Base-by-base conservation (phyloP, 2,888 invertebrate genomes). In the Alcis repandata region DNA sequence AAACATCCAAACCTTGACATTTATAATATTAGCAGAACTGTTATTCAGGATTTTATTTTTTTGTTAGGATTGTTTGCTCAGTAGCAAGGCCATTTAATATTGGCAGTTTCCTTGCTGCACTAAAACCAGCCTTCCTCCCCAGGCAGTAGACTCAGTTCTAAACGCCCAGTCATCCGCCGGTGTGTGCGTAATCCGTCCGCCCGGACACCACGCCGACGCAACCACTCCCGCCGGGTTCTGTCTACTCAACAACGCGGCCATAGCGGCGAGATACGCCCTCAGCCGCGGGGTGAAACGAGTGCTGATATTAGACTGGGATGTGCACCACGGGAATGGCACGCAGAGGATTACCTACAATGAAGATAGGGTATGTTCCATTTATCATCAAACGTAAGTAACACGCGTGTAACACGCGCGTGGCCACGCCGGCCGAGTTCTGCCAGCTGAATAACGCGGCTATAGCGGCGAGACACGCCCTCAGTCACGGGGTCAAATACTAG, bases 281-380 rank as follows among this genome's bases (percentile, higher is more conserved):
- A 88, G 87, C 62, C 95, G 95, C 81, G 94, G 94, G 0, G 78
- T 96, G 0, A 91, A 94, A 73, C 93, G 97, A 43, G 85, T 92
- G 48, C 79, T 97, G 45, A 95, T 99, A 58, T 86, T 99, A 0
- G 99, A 99, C 91, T 99, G 99, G 97, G 99, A 99, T 87, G 96
- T 99, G 2, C 99, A 99, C 82, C 99, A 99, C 84, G 99, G 99
- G 11, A 98, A 99, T 85, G 99, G 98, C 0, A 98, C 97, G 9
- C 98, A 98, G 87, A 94, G 95, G 51, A 95, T 97, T 68, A 97
- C 98, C 57, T 96, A 97, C 76, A 87, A 94, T 64, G 92, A 95
- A 3, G 95, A 96, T 20, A 76, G 79, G 78, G 91, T 92, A 4
- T 66, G 78, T 68, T 32, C 45, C 7, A 41, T 8, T 9, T 3